Evolutionary conservation across 2,113 vertebrate genomes (phyloP), one percentile per base, ranked within the genome.

Genomic region (Gymnogyps californianus): DNA sequence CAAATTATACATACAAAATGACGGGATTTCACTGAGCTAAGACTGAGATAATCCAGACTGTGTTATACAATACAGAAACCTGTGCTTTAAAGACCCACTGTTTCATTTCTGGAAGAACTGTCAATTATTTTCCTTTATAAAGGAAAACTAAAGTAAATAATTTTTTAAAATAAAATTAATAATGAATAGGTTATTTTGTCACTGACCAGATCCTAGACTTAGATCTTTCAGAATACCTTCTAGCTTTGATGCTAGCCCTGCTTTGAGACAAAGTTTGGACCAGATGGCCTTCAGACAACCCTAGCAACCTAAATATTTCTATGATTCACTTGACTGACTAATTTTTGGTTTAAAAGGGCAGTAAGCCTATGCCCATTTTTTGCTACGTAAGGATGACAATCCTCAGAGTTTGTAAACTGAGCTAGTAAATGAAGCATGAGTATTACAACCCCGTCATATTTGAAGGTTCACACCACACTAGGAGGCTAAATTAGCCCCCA

Each of bases 21-120:
- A 90, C 40, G 78, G 49, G 47, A 92, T 95, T 95, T 95, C 58
- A 72, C 19, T 70, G 52, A 89, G 85, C 61, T 95, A 87, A 95
- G 62, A 85, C 72, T 95, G 61, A 71, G 69, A 24, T 95, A 86
- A 86, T 80, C 87, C 64, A 84, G 81, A 91, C 70, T 81, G 42
- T 88, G 54, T 79, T 66, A 94, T 15, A 80, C 57, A 93, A 83
- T 78, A 89, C 75, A 86, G 81, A 94, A 92, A 93, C 40, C 32
- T 44, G 20, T 38, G 38, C 52, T 91, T 81, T 58, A 51, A 81
- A 58, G 42, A 74, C 16, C 3, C 11, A 32, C 16, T 28, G 51
- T 67, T 71, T 71, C 12, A 78, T 69, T 96, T 82, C 87, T 96
- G 62, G 84, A 77, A 93, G 74, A 94, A 76, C 9, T 46, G 57